These are phyloP conservation scores for Platysternon megacephalum DNA, from an alignment of 2,113 vertebrate species.

Conservation along the genomic window DNA sequence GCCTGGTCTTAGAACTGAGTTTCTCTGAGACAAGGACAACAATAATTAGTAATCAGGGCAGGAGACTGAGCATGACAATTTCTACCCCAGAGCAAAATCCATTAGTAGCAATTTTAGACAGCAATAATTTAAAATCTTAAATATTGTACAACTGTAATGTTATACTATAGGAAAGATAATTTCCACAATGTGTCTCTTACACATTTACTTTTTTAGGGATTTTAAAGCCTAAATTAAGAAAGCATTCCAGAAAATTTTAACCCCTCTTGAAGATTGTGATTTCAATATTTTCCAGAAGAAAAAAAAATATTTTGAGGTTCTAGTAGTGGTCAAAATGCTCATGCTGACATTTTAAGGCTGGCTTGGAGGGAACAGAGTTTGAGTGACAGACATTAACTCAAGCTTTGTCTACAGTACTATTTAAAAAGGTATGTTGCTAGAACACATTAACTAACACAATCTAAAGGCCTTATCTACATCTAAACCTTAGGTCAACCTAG, in stretches of 20 bases:
- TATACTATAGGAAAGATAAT: background rate
- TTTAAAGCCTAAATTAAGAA: background rate
- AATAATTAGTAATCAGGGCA: constrained; percentile 67
- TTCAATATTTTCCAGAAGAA: background rate
- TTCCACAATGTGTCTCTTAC: background rate
- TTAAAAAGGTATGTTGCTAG: background rate
- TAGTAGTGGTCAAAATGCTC: rapidly evolving
- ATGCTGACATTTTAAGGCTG: background rate
- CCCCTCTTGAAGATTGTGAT: background rate
- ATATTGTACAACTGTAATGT: background rate
- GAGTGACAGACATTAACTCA: background rate
- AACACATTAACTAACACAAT: background rate
- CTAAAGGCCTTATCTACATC: background rate
- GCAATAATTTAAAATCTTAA: constrained; percentile 53
- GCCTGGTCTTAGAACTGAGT: constrained; percentile 42
- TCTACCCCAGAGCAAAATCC: constrained; percentile 52
- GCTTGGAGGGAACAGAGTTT: background rate
- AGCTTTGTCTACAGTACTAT: background rate
- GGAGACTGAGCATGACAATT: constrained; percentile 33
- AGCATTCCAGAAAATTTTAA: background rate
- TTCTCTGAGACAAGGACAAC: constrained; percentile 58
- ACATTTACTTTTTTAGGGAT: background rate
- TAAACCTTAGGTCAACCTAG: background rate
- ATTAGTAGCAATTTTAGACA: constrained; percentile 45
- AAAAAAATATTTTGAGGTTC: background rate